These are phyloP conservation scores for Bombylius major DNA, from an alignment of 2,888 invertebrate genomes.

Conservation along the genomic window DNA sequence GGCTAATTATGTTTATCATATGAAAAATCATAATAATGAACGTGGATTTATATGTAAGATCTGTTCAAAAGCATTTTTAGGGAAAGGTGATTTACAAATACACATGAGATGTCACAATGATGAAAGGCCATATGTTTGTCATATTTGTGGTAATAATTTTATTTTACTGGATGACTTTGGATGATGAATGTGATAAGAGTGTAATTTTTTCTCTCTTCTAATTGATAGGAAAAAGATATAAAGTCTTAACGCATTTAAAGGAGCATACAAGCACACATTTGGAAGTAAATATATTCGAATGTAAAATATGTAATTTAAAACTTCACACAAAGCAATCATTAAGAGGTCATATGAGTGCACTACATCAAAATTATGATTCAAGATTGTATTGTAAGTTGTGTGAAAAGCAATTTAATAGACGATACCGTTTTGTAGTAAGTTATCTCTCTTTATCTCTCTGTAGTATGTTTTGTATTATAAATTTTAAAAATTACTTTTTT, in stretches of 20 bases:
- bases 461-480: too few relatives aligned
- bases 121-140: constrained; percentile 1
- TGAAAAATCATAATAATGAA: constrained; percentile 2
- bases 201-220: neutral
- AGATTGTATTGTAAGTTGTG: too few relatives aligned
- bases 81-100: neutral
- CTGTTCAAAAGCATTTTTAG: constrained; percentile 1
- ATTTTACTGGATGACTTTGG: too few relatives aligned
- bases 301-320: neutral
- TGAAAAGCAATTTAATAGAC: neutral
- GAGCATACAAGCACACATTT: constrained; percentile 2
- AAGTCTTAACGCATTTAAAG: neutral
- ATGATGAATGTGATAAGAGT: too few relatives aligned
- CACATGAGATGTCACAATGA: constrained; percentile 3
- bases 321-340: constrained; percentile 2
- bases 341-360: constrained; percentile 2
- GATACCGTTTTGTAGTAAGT: neutral
- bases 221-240: neutral
- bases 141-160: constrained; percentile 3
- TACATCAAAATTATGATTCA: too few relatives aligned
- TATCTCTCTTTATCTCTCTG: neutral
- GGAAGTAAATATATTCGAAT: constrained; percentile 1
- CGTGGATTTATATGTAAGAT: neutral
- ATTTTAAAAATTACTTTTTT: too few relatives aligned
- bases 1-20: constrained; percentile 1